phyloP scores from a whole-genome alignment of 2,113 vertebrate genomes.

The Vidua macroura region DNA sequence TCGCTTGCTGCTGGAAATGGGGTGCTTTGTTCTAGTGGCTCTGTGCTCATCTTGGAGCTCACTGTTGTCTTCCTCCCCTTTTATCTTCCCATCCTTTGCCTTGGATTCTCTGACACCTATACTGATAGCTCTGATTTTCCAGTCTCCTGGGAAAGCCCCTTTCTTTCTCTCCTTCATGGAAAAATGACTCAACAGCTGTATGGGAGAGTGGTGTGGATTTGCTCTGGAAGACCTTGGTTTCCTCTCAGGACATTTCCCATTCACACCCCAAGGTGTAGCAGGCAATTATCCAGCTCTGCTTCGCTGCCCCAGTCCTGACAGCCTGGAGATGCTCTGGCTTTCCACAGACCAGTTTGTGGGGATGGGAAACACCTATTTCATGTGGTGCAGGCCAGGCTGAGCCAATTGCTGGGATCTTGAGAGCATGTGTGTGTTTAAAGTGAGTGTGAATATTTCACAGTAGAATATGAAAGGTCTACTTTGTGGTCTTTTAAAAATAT shows the following conservation, averaged over 20 bases:
- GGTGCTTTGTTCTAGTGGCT: not conserved
- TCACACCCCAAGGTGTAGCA: not conserved
- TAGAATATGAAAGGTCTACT: slow-evolving; percentile 35
- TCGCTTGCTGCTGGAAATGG: not conserved
- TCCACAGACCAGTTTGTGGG: not conserved
- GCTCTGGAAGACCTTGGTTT: not conserved
- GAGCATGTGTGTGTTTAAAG: not conserved
- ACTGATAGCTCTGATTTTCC: not conserved
- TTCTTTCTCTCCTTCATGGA: not conserved
- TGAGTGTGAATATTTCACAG: not conserved
- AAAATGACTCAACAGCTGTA: not conserved
- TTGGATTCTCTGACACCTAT: not conserved
- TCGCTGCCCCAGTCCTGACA: not conserved
- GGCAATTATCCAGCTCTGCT: not conserved
- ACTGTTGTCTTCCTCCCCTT: not conserved
- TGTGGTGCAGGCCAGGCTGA: not conserved
- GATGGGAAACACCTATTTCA: not conserved
- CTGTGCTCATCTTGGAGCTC: not conserved
- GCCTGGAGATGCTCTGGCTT: not conserved
- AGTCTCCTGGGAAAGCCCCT: not conserved
- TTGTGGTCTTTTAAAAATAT: slow-evolving; percentile 51
- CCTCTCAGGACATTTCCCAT: not conserved
- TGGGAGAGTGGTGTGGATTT: not conserved
- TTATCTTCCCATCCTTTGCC: not conserved
- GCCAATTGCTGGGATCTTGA: not conserved